Base-by-base conservation (phyloP, 2,113 vertebrate genomes). In the Scalopus aquaticus region DNA sequence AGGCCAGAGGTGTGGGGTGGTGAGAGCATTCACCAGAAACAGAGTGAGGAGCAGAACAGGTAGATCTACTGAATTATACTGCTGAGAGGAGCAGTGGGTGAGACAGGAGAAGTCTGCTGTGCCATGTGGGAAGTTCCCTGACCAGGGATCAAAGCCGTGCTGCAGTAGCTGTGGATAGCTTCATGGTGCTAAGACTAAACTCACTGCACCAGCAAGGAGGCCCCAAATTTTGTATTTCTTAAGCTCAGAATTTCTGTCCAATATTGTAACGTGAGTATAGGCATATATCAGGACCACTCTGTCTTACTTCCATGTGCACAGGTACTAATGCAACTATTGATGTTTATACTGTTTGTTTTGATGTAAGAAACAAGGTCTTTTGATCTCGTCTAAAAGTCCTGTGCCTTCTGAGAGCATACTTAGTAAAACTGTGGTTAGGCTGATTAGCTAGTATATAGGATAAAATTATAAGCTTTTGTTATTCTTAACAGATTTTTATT, bases 121-220 rank as follows among this genome's bases (percentile, higher is more conserved):
- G 46, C 46, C 44, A 44, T 44, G 44, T 44, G 44, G 44, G 44
- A 44, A 5, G 9, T 9, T 44, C 44, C 5, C 44, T 49, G 46
- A 2, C 46, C 46, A 9, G 46, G 46, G 46, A 49, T 49, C 46
- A 11, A 49, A 49, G 8, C 10, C 5, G 12, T 11, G 46, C 12
- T 49, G 46, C 8, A 49, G 46, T 2, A 11, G 46, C 46, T 49
- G 46, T 2, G 10, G 46, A 2, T 11, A 49, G 9, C 46, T 49
- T 49, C 2, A 11, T 2, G 12, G 10, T n/a, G n/a, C 12, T 2
- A 7, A 12, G 46, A 7, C 46, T 11, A 10, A 2, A 49, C 8
- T 11, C 10, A 2, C 46, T 49, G 12, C 46, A 11, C 46, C 46
- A 49, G 8, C 46, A 49, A 11, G 10, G 10, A 49, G 46, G 12